These are phyloP conservation scores for Colletes latitarsis DNA, from an alignment of 1,140 invertebrate genomes.

Conservation along the genomic window DNA sequence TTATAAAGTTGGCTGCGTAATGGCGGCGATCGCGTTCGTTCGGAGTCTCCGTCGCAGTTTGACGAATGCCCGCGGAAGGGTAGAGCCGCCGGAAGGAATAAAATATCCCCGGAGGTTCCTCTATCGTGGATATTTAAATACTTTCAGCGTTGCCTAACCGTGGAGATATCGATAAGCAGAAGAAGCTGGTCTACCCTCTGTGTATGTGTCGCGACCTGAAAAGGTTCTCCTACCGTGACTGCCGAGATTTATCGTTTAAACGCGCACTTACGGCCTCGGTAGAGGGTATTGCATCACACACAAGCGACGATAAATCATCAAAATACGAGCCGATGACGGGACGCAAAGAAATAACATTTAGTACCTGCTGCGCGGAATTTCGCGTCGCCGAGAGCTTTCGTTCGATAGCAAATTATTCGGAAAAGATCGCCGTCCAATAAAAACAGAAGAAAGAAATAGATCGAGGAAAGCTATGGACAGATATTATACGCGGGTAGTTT, in stretches of 20 bases:
- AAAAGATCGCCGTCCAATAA: too few species aligned
- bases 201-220: slow-evolving; percentile 62
- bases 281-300: slow-evolving; percentile 67
- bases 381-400: neutral
- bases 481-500: too few species aligned
- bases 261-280: slow-evolving; percentile 64
- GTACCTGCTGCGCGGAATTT: slow-evolving; percentile 43
- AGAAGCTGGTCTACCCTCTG: slow-evolving; percentile 51
- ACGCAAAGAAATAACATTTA: slow-evolving; percentile 61
- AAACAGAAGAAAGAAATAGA: neutral
- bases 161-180: slow-evolving; percentile 64
- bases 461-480: too few species aligned
- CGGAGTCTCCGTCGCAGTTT: too few species aligned
- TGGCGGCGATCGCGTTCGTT: too few species aligned
- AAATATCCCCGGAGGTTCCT: slow-evolving; percentile 8
- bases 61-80: too few species aligned
- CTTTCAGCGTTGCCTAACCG: slow-evolving; percentile 3
- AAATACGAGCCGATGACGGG: slow-evolving; percentile 66
- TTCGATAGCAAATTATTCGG: slow-evolving; percentile 8
- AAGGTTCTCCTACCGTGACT: slow-evolving; percentile 63
- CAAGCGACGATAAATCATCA: slow-evolving; percentile 66
- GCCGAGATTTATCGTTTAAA: slow-evolving; percentile 71
- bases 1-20: too few species aligned
- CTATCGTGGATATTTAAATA: slow-evolving; percentile 23
- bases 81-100: too few species aligned